Conservation (phyloP, 2,113 vertebrate genomes). For the Chascanopsetta lugubris region DNA sequence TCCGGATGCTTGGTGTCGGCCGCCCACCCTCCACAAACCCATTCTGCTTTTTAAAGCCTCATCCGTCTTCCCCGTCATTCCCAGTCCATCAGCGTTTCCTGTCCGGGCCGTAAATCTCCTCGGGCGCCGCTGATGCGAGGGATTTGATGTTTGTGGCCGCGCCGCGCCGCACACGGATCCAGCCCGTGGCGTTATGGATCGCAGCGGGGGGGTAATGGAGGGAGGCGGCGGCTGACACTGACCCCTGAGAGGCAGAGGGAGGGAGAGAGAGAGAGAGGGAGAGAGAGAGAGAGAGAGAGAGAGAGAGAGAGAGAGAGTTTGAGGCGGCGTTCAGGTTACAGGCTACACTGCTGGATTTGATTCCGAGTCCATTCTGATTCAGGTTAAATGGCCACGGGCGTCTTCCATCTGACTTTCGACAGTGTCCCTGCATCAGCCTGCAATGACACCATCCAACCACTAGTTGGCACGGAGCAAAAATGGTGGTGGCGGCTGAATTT, state of each 20-base stretch:
- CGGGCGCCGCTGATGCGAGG: conserved; percentile 31
- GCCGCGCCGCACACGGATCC: neutral
- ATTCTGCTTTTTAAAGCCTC: conserved; percentile 20
- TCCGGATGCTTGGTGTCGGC: neutral
- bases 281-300: neutral
- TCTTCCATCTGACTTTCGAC: too few species aligned
- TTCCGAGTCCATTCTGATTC: too few species aligned
- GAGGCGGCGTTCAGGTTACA: too few species aligned
- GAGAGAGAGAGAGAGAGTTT: neutral
- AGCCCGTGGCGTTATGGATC: neutral
- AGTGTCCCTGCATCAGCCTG: too few species aligned
- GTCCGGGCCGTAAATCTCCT: conserved; percentile 14
- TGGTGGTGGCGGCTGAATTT: too few species aligned
- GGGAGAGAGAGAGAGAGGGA: neutral
- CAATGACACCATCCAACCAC: too few species aligned
- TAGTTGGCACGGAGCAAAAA: too few species aligned
- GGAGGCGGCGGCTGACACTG: neutral
- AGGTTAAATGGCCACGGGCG: too few species aligned
- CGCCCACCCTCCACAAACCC: neutral
- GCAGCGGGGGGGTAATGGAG: neutral
- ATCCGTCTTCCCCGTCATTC: conserved; percentile 29
- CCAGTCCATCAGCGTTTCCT: conserved; percentile 39
- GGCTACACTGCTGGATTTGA: too few species aligned
- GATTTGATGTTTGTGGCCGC: conserved; percentile 14
- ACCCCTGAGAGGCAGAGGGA: conserved; percentile 1